These are phyloP conservation scores for Toxotes chatareus DNA, from an alignment of 2,113 vertebrate genomes.

Conservation along the genomic window DNA sequence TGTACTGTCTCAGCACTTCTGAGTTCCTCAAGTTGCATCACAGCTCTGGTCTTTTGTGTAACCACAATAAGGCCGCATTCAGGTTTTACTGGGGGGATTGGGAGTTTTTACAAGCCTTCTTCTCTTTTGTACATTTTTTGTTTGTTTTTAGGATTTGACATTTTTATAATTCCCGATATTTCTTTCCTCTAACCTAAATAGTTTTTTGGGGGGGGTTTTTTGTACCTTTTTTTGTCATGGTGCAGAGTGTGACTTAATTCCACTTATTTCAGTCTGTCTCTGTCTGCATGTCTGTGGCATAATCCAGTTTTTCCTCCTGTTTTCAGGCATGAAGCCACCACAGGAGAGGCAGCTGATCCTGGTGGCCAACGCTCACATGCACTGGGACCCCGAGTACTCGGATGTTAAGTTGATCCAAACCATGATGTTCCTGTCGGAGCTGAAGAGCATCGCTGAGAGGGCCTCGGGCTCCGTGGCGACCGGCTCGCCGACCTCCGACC, in stretches of 20 bases:
- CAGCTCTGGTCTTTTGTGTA: not conserved
- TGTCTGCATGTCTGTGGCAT: not conserved
- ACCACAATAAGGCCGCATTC: not conserved
- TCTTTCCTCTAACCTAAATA: not conserved
- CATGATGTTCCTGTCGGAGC: slow-evolving; percentile 99
- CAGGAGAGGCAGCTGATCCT: slow-evolving; percentile 93
- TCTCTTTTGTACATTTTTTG: no score
- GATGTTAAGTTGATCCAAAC: slow-evolving; percentile 99
- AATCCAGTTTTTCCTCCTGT: not conserved
- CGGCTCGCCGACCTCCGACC: slow-evolving; percentile 88
- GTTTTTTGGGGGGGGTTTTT: not conserved
- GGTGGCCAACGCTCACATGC: slow-evolving; percentile 98
- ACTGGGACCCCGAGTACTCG: slow-evolving; percentile 99
- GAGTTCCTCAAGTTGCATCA: slow-evolving; percentile 24
- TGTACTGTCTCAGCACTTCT: not conserved
- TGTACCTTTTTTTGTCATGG: not conserved
- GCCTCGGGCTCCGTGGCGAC: slow-evolving; percentile 86
- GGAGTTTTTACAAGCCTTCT: not conserved
- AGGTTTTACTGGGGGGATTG: not conserved
- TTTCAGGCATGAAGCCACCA: slow-evolving; percentile 88
- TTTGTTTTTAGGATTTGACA: no score
- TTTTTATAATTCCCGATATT: not conserved
- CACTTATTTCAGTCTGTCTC: not conserved
- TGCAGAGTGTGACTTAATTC: not conserved
- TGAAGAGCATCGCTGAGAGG: slow-evolving; percentile 96